Percentiles rank a stretch among this genome's conserved stretches.
phyloP scores from a whole-genome alignment of 2,797 vertebrate genomes.

The Arctocebus calabarensis region DNA sequence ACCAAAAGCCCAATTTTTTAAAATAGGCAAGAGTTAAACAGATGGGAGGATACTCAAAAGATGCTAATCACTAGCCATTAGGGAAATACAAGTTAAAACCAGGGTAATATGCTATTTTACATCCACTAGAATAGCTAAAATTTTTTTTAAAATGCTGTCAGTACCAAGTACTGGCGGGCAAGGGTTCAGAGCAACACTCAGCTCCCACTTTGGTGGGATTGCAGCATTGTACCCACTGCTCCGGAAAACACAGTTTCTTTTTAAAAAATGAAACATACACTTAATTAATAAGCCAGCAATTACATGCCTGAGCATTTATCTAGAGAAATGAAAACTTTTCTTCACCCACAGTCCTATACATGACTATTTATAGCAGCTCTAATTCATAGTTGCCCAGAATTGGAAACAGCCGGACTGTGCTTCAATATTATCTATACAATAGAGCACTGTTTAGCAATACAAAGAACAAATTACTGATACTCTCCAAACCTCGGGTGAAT shows the following conservation, averaged over 20 bases:
- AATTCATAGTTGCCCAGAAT: background rate
- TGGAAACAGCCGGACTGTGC: background rate
- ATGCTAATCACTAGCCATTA: background rate
- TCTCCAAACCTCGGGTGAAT: rapidly evolving
- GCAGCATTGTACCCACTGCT: rapidly evolving
- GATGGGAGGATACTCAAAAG: background rate
- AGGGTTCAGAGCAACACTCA: rapidly evolving
- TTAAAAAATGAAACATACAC: too few species aligned
- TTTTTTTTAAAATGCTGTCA: background rate
- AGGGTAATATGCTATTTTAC: too few species aligned
- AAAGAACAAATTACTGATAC: background rate
- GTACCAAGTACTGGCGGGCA: rapidly evolving
- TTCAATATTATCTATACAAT: rapidly evolving
- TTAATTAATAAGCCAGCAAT: background rate
- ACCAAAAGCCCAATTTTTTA: background rate
- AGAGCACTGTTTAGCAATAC: background rate
- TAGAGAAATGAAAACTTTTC: background rate
- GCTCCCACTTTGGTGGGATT: background rate
- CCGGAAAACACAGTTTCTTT: background rate
- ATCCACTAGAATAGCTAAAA: background rate
- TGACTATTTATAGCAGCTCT: background rate
- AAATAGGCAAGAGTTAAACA: background rate
- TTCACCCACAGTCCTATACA: background rate
- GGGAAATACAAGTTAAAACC: background rate
- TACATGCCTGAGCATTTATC: background rate